These are phyloP conservation scores for Lampris megalopsis DNA, from an alignment of 2,113 vertebrate genomes.

Conservation along the genomic window DNA sequence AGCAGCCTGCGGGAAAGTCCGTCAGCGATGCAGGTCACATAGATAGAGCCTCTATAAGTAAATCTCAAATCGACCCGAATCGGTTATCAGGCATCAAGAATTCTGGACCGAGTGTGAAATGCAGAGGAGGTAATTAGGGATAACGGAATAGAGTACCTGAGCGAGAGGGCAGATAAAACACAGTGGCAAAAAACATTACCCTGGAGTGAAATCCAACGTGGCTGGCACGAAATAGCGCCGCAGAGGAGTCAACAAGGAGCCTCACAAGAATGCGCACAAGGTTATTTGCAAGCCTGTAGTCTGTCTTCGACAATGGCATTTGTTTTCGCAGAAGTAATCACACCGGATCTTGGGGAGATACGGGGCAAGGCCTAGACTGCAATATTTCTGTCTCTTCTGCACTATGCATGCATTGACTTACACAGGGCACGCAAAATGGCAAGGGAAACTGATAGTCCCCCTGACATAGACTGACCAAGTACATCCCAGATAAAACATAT, in stretches of 20 bases:
- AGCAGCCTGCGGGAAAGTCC: constrained; percentile 61
- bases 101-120: constrained; percentile 73
- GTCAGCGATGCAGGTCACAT: constrained; percentile 66
- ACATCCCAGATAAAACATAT: background rate
- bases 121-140: constrained; percentile 74
- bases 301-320: constrained; percentile 46
- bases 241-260: constrained; percentile 65
- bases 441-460: background rate
- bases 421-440: background rate
- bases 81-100: constrained; percentile 74
- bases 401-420: background rate
- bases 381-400: background rate
- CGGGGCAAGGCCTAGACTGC: background rate
- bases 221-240: constrained; percentile 67
- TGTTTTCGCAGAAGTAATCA: constrained; percentile 60
- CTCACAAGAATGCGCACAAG: constrained; percentile 59
- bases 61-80: constrained; percentile 76
- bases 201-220: constrained; percentile 72
- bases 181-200: constrained; percentile 75
- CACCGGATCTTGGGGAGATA: constrained; percentile 40
- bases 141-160: constrained; percentile 68
- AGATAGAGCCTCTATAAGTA: constrained; percentile 71
- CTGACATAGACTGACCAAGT: background rate
- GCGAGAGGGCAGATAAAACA: constrained; percentile 77
- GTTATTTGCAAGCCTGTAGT: constrained; percentile 65